phyloP scores from a whole-genome alignment of 1,140 invertebrate genomes.

The Eubasilissa regina region DNA sequence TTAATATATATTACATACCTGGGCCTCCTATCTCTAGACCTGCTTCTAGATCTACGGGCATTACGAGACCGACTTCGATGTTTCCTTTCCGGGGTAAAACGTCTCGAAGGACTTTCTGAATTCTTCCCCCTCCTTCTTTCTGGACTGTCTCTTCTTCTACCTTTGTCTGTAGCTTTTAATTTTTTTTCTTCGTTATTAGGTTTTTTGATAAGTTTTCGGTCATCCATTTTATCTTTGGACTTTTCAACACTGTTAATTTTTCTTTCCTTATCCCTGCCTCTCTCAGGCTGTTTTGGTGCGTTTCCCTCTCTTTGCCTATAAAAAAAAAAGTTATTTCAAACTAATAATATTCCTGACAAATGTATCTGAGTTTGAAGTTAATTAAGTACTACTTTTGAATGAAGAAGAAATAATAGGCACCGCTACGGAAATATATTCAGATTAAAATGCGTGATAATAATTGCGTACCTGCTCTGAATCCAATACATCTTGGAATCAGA shows the following conservation, averaged over 20 bases:
- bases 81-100: constrained; percentile 43
- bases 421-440: no score
- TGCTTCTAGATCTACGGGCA: constrained; percentile 26
- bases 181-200: constrained; percentile 18
- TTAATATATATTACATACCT: constrained; percentile 1
- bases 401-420: no score
- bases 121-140: constrained; percentile 13
- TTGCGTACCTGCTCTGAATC: no score
- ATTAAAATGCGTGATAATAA: no score
- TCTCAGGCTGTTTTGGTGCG: neutral
- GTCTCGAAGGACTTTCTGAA: constrained; percentile 13
- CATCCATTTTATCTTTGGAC: constrained; percentile 21
- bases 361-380: no score
- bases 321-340: no score
- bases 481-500: no score
- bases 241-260: neutral
- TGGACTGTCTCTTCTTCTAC: constrained; percentile 32
- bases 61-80: constrained; percentile 43
- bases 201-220: neutral
- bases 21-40: constrained; percentile 40
- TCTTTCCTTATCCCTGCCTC: constrained; percentile 22
- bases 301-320: neutral
- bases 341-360: neutral
- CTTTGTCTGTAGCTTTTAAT: constrained; percentile 24
- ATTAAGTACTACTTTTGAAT: no score